Evolutionary conservation across 92 coral and sea anemone genomes (phyloP), one percentile per base, ranked within the genome.

Genomic region (Isaurus tuberculatus): DNA sequence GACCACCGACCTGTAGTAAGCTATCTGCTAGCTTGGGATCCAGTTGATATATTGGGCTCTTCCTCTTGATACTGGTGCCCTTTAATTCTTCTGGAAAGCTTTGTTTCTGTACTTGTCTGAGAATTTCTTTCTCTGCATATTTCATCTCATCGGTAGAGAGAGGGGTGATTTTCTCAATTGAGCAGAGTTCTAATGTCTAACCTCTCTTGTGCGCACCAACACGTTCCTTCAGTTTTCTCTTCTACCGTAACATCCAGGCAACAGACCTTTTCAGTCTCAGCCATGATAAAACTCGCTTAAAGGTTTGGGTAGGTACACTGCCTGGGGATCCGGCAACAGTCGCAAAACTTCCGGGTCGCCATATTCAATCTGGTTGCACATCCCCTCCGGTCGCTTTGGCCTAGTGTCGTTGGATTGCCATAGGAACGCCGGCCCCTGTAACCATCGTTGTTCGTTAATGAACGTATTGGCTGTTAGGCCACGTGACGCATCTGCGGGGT

Each of bases 231-330:
- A 34, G 72, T 32, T 27, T 61, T 0, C 73, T 13, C 15, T 70
- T 80, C 32, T 80, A 80, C 3, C 60, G 84, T 16, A 80, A 20
- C 84, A 65, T 80, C 84, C 84, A 81, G 40, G 85, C 77, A 5
- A 81, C 88, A 17, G 49, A 64, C 49, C 46, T 84, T 37, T 84
- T 84, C 32, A 84, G 44, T 1, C 75, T 28, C 30, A n/a, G 44
- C 88, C 88, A 74, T 22, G 43, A 37, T 37, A 79, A 85, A 0
- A 73, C 32, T 25, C 83, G 83, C 46, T 57, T 73, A 53, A 84
- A 84, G 65, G 23, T 75, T 75, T 61, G 34, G 58, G 32, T 5
- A 13, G 17, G 25, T 32, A 28, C 53, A 30, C 40, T 33, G 48
- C 7, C 14, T 30, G 28, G 17, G 75, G 28, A 2, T 14, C 65